Percentiles rank a stretch among this genome's conserved stretches.
Conservation (phyloP, 2,888 invertebrate genomes). For the Spodoptera littoralis region DNA sequence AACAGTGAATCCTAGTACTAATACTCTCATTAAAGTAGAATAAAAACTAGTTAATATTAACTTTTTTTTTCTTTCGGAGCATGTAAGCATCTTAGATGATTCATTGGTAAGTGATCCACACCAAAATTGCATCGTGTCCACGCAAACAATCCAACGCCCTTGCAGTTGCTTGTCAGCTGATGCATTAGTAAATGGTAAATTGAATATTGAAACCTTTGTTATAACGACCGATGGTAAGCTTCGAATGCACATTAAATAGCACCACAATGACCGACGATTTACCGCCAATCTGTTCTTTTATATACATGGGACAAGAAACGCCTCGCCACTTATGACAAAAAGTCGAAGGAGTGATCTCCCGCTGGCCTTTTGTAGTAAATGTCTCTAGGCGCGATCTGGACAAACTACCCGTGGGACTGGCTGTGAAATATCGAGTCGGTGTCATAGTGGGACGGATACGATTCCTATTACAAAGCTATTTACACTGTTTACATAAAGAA, state of each 20-base stretch:
- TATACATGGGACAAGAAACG: conserved; percentile 81
- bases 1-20: too few relatives aligned
- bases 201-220: conserved; percentile 76
- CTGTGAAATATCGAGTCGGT: conserved; percentile 82
- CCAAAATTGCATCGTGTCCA: conserved; percentile 74
- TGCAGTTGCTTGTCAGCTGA: conserved; percentile 83
- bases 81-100: conserved; percentile 66
- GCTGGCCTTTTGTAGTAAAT: conserved; percentile 82
- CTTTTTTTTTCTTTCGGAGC: too few relatives aligned
- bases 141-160: conserved; percentile 72
- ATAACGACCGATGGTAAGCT: conserved; percentile 76
- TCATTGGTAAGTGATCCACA: conserved; percentile 79
- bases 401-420: conserved; percentile 83
- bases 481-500: conserved; percentile 84
- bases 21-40: too few relatives aligned
- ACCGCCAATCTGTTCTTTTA: conserved; percentile 88
- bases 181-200: conserved; percentile 71
- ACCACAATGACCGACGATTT: conserved; percentile 85
- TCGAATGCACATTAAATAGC: conserved; percentile 83
- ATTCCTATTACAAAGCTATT: conserved; percentile 85
- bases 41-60: too few relatives aligned
- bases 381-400: conserved; percentile 81
- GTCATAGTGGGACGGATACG: conserved; percentile 79
- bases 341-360: conserved; percentile 84
- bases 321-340: conserved; percentile 86